Conservation (phyloP, 2,113 vertebrate genomes). For the Hippoglossus stenolepis region DNA sequence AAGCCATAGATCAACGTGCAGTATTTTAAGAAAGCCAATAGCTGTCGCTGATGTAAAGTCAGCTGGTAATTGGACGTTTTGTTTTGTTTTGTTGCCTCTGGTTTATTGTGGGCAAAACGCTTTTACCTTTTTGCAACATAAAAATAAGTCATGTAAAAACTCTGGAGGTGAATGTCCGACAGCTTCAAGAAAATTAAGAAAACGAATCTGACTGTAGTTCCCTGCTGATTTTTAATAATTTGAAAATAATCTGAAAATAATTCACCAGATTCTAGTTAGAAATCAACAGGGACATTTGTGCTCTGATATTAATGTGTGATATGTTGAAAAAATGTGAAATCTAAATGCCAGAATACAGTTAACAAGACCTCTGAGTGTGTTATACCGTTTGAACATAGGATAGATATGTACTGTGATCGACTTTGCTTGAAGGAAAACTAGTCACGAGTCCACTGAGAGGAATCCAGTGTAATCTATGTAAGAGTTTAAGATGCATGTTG, state of each 20-base stretch:
- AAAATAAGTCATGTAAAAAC: too few species aligned
- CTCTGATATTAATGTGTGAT: slow-evolving; percentile 1
- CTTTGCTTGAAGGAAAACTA: slow-evolving; percentile 14
- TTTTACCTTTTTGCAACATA: too few species aligned
- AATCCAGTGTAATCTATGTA: not conserved
- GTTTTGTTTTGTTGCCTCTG: not conserved
- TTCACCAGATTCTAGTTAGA: not conserved
- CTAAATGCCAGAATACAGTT: slow-evolving; percentile 8
- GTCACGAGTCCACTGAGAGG: slow-evolving; percentile 5
- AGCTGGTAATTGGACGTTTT: not conserved
- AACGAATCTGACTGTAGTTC: not conserved
- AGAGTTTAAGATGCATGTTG: slow-evolving; percentile 33
- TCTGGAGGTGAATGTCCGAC: not conserved
- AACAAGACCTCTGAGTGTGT: slow-evolving; percentile 19
- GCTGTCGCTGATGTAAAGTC: not conserved
- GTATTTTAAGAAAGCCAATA: not conserved
- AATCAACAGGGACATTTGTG: not conserved
- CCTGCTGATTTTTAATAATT: not conserved
- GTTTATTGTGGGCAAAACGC: not conserved
- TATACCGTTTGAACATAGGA: slow-evolving; percentile 23
- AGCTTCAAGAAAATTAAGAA: not conserved
- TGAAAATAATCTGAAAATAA: not conserved
- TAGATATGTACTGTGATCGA: slow-evolving; percentile 30
- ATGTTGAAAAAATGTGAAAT: not conserved
- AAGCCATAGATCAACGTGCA: slow-evolving; percentile 18